These are phyloP conservation scores for Oligia fasciuncula DNA, from an alignment of 2,888 invertebrate genomes.

Conservation along the genomic window DNA sequence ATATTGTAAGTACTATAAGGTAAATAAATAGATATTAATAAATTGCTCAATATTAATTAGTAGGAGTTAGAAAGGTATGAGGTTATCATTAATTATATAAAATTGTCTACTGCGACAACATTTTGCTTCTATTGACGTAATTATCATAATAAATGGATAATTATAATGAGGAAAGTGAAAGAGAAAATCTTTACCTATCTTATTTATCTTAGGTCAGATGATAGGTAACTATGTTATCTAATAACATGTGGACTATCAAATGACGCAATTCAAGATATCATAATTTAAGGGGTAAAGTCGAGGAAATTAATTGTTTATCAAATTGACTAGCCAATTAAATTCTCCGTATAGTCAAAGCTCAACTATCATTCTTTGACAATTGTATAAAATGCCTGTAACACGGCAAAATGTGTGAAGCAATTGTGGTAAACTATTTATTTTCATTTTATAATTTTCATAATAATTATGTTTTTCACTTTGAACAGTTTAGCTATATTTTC, in stretches of 20 bases:
- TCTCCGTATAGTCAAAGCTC: background rate
- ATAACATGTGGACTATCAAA: background rate
- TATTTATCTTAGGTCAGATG: background rate
- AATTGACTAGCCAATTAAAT: background rate
- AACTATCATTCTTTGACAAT: background rate
- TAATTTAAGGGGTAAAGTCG: background rate
- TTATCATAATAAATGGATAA: conserved; percentile 13
- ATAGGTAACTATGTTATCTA: background rate
- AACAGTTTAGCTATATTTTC: background rate
- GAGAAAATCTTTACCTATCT: background rate
- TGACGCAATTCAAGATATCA: background rate
- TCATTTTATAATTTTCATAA: background rate
- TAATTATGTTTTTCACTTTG: background rate
- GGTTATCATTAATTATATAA: conserved; percentile 40
- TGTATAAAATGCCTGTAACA: background rate
- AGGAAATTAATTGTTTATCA: background rate
- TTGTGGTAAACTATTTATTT: background rate
- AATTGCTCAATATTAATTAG: conserved; percentile 49
- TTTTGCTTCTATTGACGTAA: conserved; percentile 19
- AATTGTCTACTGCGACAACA: background rate
- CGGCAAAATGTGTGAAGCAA: background rate
- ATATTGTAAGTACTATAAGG: conserved; percentile 15
- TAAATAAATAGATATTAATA: conserved; percentile 24
- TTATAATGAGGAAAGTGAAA: background rate
- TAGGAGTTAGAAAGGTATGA: conserved; percentile 37